Base-by-base conservation (phyloP, 2,797 vertebrate genomes). In the Catostomus latipinnis region DNA sequence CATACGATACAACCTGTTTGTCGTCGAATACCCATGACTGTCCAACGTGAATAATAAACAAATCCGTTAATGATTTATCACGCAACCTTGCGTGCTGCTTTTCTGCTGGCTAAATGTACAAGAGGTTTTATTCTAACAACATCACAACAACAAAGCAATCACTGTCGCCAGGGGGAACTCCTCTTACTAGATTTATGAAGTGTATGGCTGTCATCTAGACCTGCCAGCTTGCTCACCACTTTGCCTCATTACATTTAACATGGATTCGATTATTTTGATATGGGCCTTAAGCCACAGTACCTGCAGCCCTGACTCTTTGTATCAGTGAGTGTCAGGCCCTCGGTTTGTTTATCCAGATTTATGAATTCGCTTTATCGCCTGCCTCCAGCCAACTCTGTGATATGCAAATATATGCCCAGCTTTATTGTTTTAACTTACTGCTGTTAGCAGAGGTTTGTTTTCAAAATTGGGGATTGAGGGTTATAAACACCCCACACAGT, bases 381-480 rank as follows among this genome's bases (percentile, higher is more conserved):
- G 0, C 68, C 83, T 78, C 77, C 89, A 90, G 86, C 62, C 43
- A 85, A 83, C 78, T 71, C 84, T 63, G 71, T 57, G 45, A 87
- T 85, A 90, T 90, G 89, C 88, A 91, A 91, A 93, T 91, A 82
- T 70, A 83, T 52, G 82, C 80, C 81, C 82, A 60, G 88, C 87
- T 88, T 88, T 83, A 81, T 79, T 86, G 83, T 91, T 81, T 87
- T 70, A 69, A 14, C 84, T 76, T 82, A 85, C 87, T 80, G 86
- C 76, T 74, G 10, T 54, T 83, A 81, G 76, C 81, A 76, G 16
- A 71, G 65, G 75, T 87, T 88, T 82, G 81, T 82, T 75, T 54
- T 78, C 83, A 69, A 71, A 81, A 74, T 83, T 56, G 85, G 84
- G 65, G 80, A 84, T 78, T 60, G 1, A 74, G 75, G 73, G 79